Base-by-base conservation (phyloP, 2,113 vertebrate genomes). In the Symphodus melops region DNA sequence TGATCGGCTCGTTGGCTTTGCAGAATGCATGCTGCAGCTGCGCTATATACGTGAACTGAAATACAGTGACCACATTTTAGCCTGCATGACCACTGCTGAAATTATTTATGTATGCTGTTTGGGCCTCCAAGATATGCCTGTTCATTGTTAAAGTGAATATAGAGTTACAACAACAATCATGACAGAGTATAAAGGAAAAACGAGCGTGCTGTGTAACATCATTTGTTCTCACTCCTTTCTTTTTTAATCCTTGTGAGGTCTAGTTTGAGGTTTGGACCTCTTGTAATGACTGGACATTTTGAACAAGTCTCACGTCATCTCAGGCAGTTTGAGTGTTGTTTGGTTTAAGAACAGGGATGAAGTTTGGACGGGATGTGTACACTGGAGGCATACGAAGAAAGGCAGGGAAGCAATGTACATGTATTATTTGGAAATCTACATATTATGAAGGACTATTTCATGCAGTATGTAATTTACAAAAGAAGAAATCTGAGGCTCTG, bases 191-290 rank as follows among this genome's bases (percentile, higher is more conserved):
- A n/a, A 41, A 2, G 39, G 49, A 48, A 25, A 44, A 75, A 21
- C 42, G 25, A 75, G 55, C 44, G n/a, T 59, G 21, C 6, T 1
- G 48, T 65, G 54, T 61, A 23, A 48, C 55, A 56, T 41, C 10
- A 3, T 49, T 5, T 63, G n/a, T 58, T 7, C 16, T 7, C 16
- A 13, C 17, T 17, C 4, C 10, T 10, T 37, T 21, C 4, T 19
- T 21, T n/a, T 39, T 55, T 25, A 46, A 8, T 55, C 58, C 12
- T 16, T 72, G 17, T 54, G n/a, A 23, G 49, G 25, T 21, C 28
- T 3, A 37, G 8, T 3, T 14, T 39, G 37, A 59, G 48, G 62
- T 67, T 12, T n/a, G 16, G 41, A 49, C n/a, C 23, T 60, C 1
- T 4, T 33, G 25, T 20, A 17, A 8, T 53, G 21, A 14, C 33